These are phyloP conservation scores for Dysmachus trigonus DNA, from an alignment of 2,888 invertebrate species.

Conservation along the genomic window DNA sequence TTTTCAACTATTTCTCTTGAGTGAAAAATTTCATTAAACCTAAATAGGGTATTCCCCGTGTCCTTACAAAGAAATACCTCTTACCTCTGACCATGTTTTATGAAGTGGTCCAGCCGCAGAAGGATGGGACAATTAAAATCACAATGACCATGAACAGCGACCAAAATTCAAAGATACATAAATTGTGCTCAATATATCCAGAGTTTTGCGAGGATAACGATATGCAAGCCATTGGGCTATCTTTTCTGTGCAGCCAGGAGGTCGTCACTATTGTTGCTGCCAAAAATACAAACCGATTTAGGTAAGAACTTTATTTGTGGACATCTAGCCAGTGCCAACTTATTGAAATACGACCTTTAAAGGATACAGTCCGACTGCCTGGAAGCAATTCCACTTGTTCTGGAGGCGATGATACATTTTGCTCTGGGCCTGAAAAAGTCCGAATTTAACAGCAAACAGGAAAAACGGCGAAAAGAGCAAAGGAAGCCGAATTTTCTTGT, in stretches of 20 bases:
- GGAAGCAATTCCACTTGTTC: slow-evolving; percentile 59
- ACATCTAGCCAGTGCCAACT: neutral
- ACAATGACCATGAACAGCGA: slow-evolving; percentile 56
- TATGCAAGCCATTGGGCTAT: slow-evolving; percentile 59
- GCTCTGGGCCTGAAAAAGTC: slow-evolving; percentile 3
- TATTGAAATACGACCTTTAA: slow-evolving; percentile 40
- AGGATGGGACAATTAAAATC: slow-evolving; percentile 60
- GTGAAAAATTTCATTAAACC: neutral
- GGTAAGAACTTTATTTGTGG: slow-evolving; percentile 52
- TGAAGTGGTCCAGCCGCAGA: slow-evolving; percentile 58
- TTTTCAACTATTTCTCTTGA: neutral
- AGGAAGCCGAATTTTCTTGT: slow-evolving; percentile 54
- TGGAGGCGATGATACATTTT: slow-evolving; percentile 57
- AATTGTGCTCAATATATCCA: slow-evolving; percentile 58
- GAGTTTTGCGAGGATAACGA: slow-evolving; percentile 58
- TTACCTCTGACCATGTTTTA: slow-evolving; percentile 61
- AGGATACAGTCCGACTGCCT: slow-evolving; percentile 62
- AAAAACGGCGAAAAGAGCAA: slow-evolving; percentile 51
- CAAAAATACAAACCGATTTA: slow-evolving; percentile 61
- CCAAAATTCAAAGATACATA: slow-evolving; percentile 47
- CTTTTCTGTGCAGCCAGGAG: slow-evolving; percentile 55
- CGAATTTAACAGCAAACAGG: slow-evolving; percentile 51
- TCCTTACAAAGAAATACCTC: slow-evolving; percentile 56
- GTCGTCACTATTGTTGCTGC: slow-evolving; percentile 62
- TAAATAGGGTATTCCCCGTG: slow-evolving; percentile 60